Conservation (phyloP, 2,113 vertebrate species). For the Ameiurus melas region DNA sequence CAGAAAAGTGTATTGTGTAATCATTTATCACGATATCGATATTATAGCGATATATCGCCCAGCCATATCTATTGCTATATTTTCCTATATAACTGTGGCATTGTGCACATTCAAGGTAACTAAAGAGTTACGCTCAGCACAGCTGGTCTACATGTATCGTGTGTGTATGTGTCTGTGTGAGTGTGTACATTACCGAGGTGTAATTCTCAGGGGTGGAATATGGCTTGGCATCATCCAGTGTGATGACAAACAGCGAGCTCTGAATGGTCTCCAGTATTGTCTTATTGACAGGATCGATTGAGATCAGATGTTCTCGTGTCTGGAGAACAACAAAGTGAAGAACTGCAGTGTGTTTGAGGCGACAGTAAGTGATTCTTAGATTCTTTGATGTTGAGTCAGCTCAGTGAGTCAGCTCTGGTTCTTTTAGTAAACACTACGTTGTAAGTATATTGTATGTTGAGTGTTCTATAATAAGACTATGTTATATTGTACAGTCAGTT, state of each 20-base stretch:
- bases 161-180: neutral
- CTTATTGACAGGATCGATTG: slow-evolving; percentile 85
- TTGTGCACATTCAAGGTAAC: neutral
- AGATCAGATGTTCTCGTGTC: slow-evolving; percentile 86
- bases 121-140: neutral
- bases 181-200: slow-evolving; percentile 34
- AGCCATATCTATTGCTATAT: no score
- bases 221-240: slow-evolving; percentile 82
- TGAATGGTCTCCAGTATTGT: slow-evolving; percentile 86
- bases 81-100: neutral
- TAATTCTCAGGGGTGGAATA: slow-evolving; percentile 83
- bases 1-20: no score
- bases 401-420: neutral
- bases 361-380: neutral
- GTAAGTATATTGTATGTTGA: neutral
- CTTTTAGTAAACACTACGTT: neutral
- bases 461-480: neutral
- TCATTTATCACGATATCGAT: no score
- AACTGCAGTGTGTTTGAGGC: neutral
- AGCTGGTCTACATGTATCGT: neutral
- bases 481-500: no score
- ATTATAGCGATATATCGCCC: no score
- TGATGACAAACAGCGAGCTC: slow-evolving; percentile 81
- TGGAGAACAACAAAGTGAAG: slow-evolving; percentile 54
- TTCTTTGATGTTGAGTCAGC: neutral